Evolutionary conservation across 2,113 vertebrate genomes (phyloP).

Genomic region (Colaptes auratus): DNA sequence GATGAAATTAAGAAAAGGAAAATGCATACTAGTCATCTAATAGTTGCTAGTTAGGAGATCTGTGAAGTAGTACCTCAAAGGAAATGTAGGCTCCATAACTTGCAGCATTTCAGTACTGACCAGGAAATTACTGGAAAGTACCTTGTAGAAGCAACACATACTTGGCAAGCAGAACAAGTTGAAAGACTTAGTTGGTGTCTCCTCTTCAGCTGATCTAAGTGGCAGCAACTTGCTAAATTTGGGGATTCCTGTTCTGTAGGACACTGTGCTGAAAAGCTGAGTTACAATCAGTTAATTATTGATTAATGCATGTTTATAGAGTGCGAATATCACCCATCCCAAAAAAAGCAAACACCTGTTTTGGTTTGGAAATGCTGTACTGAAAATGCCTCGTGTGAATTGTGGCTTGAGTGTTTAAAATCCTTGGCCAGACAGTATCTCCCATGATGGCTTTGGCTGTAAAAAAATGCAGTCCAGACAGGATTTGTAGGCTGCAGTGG

Average conservation of each 20-base stretch:
- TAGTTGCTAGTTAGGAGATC: not conserved
- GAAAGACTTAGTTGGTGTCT: not conserved
- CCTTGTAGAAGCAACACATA: not conserved
- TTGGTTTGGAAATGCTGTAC: conserved; percentile 36
- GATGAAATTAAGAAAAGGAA: conserved; percentile 8
- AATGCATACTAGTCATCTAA: not conserved
- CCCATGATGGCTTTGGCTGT: not conserved
- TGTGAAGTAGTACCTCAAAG: not conserved
- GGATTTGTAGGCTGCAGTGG: not conserved
- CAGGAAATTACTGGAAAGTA: conserved; percentile 5
- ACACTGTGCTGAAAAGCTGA: not conserved
- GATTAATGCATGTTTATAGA: not conserved
- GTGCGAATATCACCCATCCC: not conserved
- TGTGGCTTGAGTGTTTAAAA: conserved; percentile 11
- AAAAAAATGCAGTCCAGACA: not conserved
- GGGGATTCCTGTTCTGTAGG: not conserved
- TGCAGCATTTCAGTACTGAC: not conserved
- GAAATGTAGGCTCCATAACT: not conserved
- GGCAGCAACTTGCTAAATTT: not conserved
- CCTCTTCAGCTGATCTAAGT: not conserved
- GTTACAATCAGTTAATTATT: not conserved
- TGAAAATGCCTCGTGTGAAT: not conserved
- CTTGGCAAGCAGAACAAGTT: not conserved
- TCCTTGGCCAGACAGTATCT: not conserved
- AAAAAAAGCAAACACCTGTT: not conserved